Conservation (phyloP, 1,140 invertebrate species). For the Atta cephalotes region DNA sequence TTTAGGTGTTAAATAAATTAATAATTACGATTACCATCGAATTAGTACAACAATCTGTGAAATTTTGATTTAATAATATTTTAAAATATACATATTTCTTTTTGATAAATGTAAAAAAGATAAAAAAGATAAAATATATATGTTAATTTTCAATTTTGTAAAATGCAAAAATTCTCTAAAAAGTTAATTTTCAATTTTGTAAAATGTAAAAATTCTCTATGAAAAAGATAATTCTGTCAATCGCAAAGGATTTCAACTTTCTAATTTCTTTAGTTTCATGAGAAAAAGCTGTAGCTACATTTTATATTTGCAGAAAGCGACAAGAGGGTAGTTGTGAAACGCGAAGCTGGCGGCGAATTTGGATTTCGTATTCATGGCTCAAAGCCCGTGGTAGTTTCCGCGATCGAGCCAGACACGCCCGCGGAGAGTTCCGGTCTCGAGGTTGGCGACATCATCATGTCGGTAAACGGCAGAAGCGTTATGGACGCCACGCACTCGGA, state of each 20-base stretch:
- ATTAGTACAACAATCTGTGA: not conserved
- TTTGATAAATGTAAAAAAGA: not conserved
- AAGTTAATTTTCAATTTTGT: not conserved
- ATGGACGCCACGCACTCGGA: constrained; percentile 97
- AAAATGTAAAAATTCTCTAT: not conserved
- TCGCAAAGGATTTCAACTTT: not conserved
- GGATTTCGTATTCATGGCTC: constrained; percentile 98
- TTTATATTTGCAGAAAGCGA: constrained; percentile 91
- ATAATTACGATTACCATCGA: not conserved
- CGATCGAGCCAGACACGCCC: constrained; percentile 96
- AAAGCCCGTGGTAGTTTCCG: constrained; percentile 97
- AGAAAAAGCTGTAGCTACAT: not conserved
- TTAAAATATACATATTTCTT: not conserved
- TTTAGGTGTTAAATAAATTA: not conserved
- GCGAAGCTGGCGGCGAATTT: constrained; percentile 94
- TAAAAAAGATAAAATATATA: not conserved
- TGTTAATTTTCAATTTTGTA: not conserved
- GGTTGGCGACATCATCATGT: constrained; percentile 97
- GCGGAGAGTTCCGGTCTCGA: constrained; percentile 96
- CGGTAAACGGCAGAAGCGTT: constrained; percentile 95
- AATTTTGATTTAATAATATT: not conserved
- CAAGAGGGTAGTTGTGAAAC: constrained; percentile 93
- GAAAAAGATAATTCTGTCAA: not conserved
- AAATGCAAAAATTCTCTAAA: not conserved
- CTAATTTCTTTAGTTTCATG: not conserved